Conservation (phyloP, 2,888 invertebrate genomes). For the Limnephilus lunatus region DNA sequence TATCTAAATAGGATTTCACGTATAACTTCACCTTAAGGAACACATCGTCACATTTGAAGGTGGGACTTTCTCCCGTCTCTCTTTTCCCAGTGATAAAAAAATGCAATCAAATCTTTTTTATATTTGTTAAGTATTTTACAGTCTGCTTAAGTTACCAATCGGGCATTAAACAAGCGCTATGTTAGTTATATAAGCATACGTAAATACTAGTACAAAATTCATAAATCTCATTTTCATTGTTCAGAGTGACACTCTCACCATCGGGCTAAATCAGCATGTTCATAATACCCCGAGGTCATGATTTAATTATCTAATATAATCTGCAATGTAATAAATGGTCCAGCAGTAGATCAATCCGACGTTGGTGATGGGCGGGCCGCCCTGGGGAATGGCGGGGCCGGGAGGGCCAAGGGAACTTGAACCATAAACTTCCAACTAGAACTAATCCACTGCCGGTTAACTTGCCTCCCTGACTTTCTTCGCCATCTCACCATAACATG, state of each 20-base stretch:
- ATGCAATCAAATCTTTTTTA: no score
- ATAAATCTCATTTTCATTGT: background rate
- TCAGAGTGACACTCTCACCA: background rate
- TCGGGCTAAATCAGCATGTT: background rate
- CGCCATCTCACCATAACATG: background rate
- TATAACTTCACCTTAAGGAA: no score
- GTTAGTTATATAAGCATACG: no score
- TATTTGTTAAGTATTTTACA: no score
- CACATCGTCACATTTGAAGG: no score
- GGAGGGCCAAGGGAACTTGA: background rate
- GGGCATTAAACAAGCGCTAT: no score
- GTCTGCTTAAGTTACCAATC: no score
- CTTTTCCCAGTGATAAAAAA: no score
- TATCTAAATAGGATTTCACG: no score
- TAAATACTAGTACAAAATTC: background rate
- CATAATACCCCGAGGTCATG: background rate
- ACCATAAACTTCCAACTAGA: conserved; percentile 30
- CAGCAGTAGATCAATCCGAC: conserved; percentile 13
- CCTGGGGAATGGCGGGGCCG: background rate
- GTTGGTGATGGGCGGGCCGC: background rate
- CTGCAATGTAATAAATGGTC: conserved; percentile 20
- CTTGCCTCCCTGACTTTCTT: background rate
- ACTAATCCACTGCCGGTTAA: background rate
- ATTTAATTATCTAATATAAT: conserved; percentile 29
- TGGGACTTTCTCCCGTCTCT: no score